A percentile compares a stretch with the other conserved stretches of the same genome.
These are phyloP conservation scores for Egretta garzetta DNA, from an alignment of 2,113 vertebrate genomes.

Conservation along the genomic window DNA sequence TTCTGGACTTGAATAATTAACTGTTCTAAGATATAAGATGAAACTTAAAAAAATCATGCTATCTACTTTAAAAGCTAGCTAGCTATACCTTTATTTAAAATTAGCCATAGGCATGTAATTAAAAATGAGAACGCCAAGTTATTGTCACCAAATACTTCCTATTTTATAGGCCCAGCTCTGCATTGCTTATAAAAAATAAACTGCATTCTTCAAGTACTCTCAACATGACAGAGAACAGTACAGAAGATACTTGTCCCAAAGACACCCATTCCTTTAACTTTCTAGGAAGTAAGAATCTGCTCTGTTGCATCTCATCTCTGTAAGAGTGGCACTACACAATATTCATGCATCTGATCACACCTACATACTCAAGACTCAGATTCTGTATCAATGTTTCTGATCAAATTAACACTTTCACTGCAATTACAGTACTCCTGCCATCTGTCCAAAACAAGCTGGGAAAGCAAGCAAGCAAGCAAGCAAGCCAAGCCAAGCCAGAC, in stretches of 20 bases:
- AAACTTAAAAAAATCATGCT: neutral
- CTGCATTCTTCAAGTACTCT: neutral
- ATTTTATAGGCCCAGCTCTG: neutral
- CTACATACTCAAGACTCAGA: neutral
- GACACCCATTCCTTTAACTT: neutral
- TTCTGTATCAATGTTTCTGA: neutral
- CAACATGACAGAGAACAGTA: neutral
- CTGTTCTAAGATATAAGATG: neutral
- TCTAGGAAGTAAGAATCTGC: neutral
- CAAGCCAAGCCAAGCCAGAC: too few relatives aligned
- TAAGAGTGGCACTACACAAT: neutral
- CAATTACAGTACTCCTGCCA: neutral
- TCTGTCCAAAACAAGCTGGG: neutral
- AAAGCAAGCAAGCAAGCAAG: too few relatives aligned
- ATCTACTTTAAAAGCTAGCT: neutral
- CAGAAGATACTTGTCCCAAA: neutral
- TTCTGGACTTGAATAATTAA: neutral
- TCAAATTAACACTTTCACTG: neutral
- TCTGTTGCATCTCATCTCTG: neutral
- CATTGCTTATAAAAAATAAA: neutral
- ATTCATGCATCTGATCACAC: neutral
- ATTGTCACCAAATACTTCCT: neutral
- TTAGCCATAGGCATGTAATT: neutral
- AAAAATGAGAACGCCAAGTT: neutral
- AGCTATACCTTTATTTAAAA: neutral